phyloP scores from a whole-genome alignment of 1,140 invertebrate genomes.

The Orius insidiosus region DNA sequence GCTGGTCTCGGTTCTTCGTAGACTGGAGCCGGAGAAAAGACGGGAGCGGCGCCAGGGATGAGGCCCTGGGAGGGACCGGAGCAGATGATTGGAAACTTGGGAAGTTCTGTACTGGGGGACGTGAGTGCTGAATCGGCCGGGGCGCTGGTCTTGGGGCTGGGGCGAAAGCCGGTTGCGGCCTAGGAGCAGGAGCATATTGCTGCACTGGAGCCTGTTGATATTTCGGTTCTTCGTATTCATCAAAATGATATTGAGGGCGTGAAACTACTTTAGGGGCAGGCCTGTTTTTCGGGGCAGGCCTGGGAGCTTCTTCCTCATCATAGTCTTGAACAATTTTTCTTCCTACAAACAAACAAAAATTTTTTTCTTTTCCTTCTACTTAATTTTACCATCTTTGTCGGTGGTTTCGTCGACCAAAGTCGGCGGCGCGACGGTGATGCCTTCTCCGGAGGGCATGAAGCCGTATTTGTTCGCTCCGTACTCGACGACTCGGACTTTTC shows the following conservation, averaged over 20 bases:
- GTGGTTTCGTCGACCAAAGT: slow-evolving; percentile 49
- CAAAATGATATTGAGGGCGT: slow-evolving; percentile 2
- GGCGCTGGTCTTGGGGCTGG: slow-evolving; percentile 2
- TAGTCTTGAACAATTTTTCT: slow-evolving; percentile 20
- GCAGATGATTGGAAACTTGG: slow-evolving; percentile 1
- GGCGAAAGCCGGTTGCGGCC: slow-evolving; percentile 3
- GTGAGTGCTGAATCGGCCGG: slow-evolving; percentile 3
- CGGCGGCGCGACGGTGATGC: slow-evolving; percentile 64
- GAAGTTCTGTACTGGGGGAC: slow-evolving; percentile 3
- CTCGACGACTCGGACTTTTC: slow-evolving; percentile 64
- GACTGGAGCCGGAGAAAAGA: slow-evolving; percentile 12
- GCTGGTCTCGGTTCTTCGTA: slow-evolving; percentile 14
- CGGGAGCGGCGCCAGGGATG: slow-evolving; percentile 7
- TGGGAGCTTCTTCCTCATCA: slow-evolving; percentile 22
- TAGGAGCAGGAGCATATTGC: slow-evolving; percentile 7
- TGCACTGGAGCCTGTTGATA: too few relatives aligned
- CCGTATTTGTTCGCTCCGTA: slow-evolving; percentile 75
- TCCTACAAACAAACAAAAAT: slow-evolving; percentile 15
- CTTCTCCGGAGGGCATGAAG: slow-evolving; percentile 70
- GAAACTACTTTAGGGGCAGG: slow-evolving; percentile 22
- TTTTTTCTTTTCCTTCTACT: too few relatives aligned
- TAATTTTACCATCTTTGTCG: slow-evolving; percentile 15
- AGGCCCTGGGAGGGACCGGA: slow-evolving; percentile 15
- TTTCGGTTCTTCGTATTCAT: too few relatives aligned
- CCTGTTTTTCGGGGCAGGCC: slow-evolving; percentile 22